phyloP scores from a whole-genome alignment of 1,140 invertebrate genomes.

The Brachionus calyciflorus region DNA sequence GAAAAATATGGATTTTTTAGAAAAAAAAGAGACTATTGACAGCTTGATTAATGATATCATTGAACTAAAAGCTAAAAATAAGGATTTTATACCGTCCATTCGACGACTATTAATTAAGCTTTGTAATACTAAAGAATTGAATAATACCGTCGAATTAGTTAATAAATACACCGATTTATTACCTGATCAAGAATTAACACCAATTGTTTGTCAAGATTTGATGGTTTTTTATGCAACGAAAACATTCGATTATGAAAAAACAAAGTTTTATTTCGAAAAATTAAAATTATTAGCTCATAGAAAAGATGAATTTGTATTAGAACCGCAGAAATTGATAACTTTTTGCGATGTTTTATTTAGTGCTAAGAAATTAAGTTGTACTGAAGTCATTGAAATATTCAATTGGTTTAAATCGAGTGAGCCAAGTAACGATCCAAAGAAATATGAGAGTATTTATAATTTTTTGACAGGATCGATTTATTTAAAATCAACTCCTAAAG shows the following conservation, averaged over 20 bases:
- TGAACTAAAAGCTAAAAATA: constrained; percentile 6
- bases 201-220: constrained; percentile 4
- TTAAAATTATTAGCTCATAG: not conserved
- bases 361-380: not conserved
- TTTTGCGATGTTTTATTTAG: not conserved
- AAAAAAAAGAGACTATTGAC: not conserved
- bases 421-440: not conserved
- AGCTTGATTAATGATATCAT: not conserved
- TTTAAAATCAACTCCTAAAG: not conserved
- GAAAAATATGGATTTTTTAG: not conserved
- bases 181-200: not conserved
- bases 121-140: not conserved
- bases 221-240: not conserved
- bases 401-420: not conserved
- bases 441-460: not conserved
- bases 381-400: not conserved
- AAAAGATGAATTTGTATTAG: not conserved
- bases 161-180: not conserved
- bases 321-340: not conserved
- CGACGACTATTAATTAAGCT: constrained; percentile 17
- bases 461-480: not conserved
- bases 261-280: not conserved
- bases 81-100: not conserved
- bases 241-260: constrained; percentile 12
- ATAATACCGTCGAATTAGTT: not conserved